These are phyloP conservation scores for Ips nitidus DNA, from an alignment of 1,140 invertebrate genomes.

Conservation along the genomic window DNA sequence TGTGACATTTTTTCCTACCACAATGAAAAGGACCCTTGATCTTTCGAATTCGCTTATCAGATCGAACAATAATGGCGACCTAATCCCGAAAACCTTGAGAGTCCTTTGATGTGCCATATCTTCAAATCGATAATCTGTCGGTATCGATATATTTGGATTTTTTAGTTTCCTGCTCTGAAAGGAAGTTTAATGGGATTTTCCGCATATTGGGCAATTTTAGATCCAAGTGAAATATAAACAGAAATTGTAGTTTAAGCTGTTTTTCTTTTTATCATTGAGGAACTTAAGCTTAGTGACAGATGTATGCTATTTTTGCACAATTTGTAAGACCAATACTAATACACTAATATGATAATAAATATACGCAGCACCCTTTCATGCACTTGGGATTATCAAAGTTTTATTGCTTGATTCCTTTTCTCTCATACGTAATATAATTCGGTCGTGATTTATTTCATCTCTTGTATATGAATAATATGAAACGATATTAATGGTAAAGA, in stretches of 20 bases:
- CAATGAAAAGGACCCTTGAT: conserved; percentile 38
- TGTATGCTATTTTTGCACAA: no score
- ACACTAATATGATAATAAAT: conserved; percentile 30
- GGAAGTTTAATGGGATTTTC: conserved; percentile 43
- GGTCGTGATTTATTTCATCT: conserved; percentile 28
- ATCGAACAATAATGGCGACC: conserved; percentile 40
- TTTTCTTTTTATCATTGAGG: background rate
- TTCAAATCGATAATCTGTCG: conserved; percentile 37
- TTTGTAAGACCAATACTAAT: no score
- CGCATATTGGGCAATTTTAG: conserved; percentile 40
- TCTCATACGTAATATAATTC: conserved; percentile 26
- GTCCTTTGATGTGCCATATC: conserved; percentile 45
- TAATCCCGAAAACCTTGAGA: conserved; percentile 45
- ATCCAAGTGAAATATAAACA: conserved; percentile 17
- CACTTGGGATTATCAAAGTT: conserved; percentile 33
- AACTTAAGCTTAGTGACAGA: background rate
- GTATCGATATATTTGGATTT: conserved; percentile 29
- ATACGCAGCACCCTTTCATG: conserved; percentile 24
- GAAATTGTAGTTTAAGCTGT: conserved; percentile 25
- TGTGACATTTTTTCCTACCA: conserved; percentile 40
- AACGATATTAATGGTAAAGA: conserved; percentile 21
- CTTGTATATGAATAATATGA: conserved; percentile 31
- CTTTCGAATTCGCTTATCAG: conserved; percentile 46
- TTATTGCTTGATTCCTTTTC: conserved; percentile 31
- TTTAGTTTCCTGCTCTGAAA: conserved; percentile 27